Evolutionary conservation across 2,797 vertebrate species (phyloP), one percentile per base, ranked within the genome.

Genomic region (Anguilla marmorata): DNA sequence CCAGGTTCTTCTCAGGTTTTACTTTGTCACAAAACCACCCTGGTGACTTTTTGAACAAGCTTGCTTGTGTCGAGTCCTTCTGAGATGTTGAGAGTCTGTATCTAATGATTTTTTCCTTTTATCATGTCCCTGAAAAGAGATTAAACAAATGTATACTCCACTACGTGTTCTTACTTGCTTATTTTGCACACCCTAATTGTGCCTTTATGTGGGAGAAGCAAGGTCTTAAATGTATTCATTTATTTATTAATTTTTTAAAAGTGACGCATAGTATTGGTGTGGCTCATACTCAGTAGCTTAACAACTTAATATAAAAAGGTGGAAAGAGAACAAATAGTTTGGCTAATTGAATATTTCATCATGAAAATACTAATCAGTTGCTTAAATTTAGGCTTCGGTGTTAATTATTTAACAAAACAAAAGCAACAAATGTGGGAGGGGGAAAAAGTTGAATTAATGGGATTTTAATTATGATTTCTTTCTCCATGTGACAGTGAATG

Each of bases 91-190:
- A 85, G 66, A 58, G 50, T 76, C 74, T 27, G 30, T n/a, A 33
- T 76, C 84, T 84, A 14, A 33, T 85, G 24, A 48, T 27, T 48
- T 52, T 76, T 69, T 12, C 54, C 60, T 80, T 85, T 79, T 33
- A 74, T 86, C n/a, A 50, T 72, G 27, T 33, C 60, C 63, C 82
- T 58, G 48, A 84, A 52, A 80, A 87, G 45, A 37, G 14, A 72
- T 80, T 48, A 85, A 85, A 76, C 76, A 50, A 24, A 66, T 88
- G 84, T 8, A 33, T 24, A 56, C 56, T 24, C 69, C 41, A 19
- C 37, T 85, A 54, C 84, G 63, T 85, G 87, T 79, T 85, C 58
- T 85, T 84, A 85, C 87, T 85, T 85, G 87, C 54, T 88, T 85
- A 74, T 88, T 76, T 88, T 56, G 85, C 85, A 85, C 69, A 58